A percentile compares a stretch with the other conserved stretches of the same genome.
Evolutionary conservation across 1,140 invertebrate genomes (phyloP).

Genomic region (Archivesica marissinica): DNA sequence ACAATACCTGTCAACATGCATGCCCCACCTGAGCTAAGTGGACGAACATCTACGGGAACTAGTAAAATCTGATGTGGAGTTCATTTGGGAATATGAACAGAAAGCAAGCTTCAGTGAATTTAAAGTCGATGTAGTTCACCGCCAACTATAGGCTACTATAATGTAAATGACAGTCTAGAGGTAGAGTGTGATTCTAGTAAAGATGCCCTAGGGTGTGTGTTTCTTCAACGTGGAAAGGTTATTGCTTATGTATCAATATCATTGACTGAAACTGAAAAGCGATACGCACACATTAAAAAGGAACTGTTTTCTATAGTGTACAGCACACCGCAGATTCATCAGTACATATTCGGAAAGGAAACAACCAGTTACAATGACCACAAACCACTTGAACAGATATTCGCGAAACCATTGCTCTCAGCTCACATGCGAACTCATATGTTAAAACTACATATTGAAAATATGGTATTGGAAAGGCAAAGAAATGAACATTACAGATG

Average conservation of each 20-base stretch:
- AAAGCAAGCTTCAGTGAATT: conserved; percentile 42
- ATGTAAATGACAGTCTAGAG: conserved; percentile 2
- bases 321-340: conserved; percentile 82
- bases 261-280: conserved; percentile 71
- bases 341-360: conserved; percentile 82
- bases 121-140: conserved; percentile 38
- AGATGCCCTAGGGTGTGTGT: conserved; percentile 24
- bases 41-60: conserved; percentile 55
- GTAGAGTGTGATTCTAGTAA: conserved; percentile 52
- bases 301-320: conserved; percentile 83
- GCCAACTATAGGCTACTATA: conserved; percentile 42
- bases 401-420: conserved; percentile 73
- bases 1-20: conserved; percentile 67
- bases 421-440: conserved; percentile 79
- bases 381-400: conserved; percentile 74
- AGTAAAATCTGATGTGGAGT: conserved; percentile 27
- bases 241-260: conserved; percentile 83
- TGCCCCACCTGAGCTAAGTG: conserved; percentile 62
- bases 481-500: conserved; percentile 25
- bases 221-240: conserved; percentile 72
- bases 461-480: conserved; percentile 2
- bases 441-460: conserved; percentile 80
- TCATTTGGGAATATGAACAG: conserved; percentile 53
- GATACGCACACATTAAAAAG: conserved; percentile 82
- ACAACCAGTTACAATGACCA: conserved; percentile 77